These are phyloP conservation scores for Odontothrips loti DNA, from an alignment of 2,888 invertebrate genomes.

Conservation along the genomic window DNA sequence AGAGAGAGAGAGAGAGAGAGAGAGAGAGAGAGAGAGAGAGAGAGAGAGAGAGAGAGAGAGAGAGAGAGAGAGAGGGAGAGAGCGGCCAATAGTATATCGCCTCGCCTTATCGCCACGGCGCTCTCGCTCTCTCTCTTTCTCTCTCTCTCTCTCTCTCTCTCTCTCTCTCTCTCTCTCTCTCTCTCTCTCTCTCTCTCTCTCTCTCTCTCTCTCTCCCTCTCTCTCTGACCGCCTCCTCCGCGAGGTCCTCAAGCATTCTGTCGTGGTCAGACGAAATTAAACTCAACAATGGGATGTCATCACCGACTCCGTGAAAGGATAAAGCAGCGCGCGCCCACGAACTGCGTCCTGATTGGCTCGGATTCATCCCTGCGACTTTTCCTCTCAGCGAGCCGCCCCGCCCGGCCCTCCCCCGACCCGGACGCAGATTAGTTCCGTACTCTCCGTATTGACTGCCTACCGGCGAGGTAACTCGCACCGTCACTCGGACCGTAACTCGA, in stretches of 20 bases:
- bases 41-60: no score
- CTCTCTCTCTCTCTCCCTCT: no score
- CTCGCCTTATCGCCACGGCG: no score
- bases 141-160: no score
- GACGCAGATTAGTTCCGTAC: conserved; percentile 12
- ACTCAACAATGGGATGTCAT: conserved; percentile 16
- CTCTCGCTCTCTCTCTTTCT: no score
- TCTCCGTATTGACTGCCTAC: not conserved
- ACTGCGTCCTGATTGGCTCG: not conserved
- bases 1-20: no score
- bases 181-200: no score
- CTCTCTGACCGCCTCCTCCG: no score
- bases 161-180: no score
- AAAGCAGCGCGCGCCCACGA: not conserved
- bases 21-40: no score
- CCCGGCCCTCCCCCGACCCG: not conserved
- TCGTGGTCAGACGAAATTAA: not conserved
- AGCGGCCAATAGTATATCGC: no score
- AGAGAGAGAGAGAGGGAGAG: no score
- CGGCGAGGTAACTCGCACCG: not conserved
- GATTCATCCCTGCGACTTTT: not conserved
- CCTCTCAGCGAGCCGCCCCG: not conserved
- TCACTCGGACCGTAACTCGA: not conserved
- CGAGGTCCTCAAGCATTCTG: not conserved
- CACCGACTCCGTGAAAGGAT: not conserved